phyloP scores from a whole-genome alignment of 92 coral and sea anemone species.

The Zoanthus solanderi region DNA sequence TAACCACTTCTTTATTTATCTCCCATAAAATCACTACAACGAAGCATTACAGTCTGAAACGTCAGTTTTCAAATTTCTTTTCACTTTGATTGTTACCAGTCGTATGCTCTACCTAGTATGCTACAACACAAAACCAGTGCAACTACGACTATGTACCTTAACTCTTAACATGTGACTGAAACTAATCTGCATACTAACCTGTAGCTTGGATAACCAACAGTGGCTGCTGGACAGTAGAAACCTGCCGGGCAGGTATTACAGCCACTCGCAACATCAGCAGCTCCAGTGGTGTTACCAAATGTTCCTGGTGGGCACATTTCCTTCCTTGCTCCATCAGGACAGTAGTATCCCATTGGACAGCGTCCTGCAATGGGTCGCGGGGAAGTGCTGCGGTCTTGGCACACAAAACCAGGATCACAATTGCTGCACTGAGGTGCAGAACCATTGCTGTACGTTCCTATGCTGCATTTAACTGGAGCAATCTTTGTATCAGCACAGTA shows the following conservation, averaged over 20 bases:
- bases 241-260: constrained; percentile 95
- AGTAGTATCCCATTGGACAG: constrained; percentile 87
- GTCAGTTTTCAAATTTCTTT: too few relatives aligned
- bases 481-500: constrained; percentile 60
- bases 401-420: constrained; percentile 85
- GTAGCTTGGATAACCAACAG: constrained; percentile 85
- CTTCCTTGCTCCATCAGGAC: constrained; percentile 81
- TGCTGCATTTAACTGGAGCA: constrained; percentile 84
- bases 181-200: constrained; percentile 60
- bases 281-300: constrained; percentile 93
- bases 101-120: too few relatives aligned
- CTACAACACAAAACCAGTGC: too few relatives aligned
- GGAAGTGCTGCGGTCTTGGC: constrained; percentile 81
- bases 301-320: constrained; percentile 91
- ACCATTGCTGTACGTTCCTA: constrained; percentile 89
- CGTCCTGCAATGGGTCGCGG: constrained; percentile 85
- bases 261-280: constrained; percentile 75
- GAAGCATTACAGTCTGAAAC: too few relatives aligned
- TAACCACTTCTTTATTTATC: too few relatives aligned
- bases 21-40: too few relatives aligned
- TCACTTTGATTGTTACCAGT: too few relatives aligned
- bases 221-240: constrained; percentile 87
- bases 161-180: too few relatives aligned
- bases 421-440: constrained; percentile 71
- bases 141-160: not conserved